phyloP scores from a whole-genome alignment of 1,140 invertebrate species.

The Drosophila triauraria region DNA sequence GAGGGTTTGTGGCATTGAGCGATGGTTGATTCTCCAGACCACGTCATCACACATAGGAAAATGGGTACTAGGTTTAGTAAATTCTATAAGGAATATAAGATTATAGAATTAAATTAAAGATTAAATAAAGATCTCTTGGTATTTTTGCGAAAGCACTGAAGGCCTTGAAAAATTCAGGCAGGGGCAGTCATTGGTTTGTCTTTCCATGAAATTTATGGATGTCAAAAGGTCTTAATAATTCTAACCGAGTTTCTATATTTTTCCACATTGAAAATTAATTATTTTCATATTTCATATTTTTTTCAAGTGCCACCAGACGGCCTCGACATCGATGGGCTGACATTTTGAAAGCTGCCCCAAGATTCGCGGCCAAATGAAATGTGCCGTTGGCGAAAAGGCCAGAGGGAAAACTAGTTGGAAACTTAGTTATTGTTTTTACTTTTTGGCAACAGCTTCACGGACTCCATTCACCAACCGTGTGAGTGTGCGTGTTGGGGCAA shows the following conservation, averaged over 20 bases:
- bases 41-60: constrained; percentile 32
- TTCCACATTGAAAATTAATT: accelerated
- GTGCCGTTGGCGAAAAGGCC: constrained; percentile 13
- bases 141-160: no score
- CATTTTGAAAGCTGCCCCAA: constrained; percentile 58
- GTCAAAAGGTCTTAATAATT: no score
- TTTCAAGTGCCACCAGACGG: constrained; percentile 8
- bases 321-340: constrained; percentile 56
- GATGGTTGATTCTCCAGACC: constrained; percentile 13
- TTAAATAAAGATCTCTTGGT: not conserved
- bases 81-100: no score
- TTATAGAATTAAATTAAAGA: not conserved
- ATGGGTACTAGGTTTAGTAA: not conserved
- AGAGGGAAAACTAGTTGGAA: constrained; percentile 38
- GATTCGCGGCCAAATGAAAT: constrained; percentile 47
- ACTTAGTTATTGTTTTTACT: constrained; percentile 21
- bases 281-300: not conserved
- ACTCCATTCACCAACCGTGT: constrained; percentile 1
- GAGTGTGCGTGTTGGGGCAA: constrained; percentile 17
- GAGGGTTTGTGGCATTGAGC: constrained; percentile 11
- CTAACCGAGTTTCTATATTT: not conserved
- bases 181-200: no score
- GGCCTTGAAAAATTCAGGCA: no score
- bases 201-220: not conserved
- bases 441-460: constrained; percentile 42